These are phyloP conservation scores for Brachypodius melanocephalos DNA, from an alignment of 2,113 vertebrate genomes.

Conservation along the genomic window DNA sequence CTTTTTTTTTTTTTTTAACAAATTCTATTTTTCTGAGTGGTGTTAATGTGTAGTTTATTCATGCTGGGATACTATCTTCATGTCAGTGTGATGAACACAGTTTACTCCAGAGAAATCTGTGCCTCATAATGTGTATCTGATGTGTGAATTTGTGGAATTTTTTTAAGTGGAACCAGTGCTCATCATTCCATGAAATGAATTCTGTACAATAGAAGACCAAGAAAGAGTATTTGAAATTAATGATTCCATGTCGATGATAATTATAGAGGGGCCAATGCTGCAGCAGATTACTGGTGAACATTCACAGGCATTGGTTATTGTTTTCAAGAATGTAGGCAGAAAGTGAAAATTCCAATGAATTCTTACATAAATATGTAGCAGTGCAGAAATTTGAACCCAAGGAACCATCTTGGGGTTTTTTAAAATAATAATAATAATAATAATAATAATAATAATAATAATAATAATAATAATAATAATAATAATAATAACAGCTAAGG, in stretches of 20 bases:
- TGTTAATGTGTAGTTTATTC: slow-evolving; percentile 7
- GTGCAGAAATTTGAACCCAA: not conserved
- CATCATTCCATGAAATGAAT: not conserved
- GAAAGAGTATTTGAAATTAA: not conserved
- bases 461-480: not conserved
- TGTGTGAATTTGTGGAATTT: not conserved
- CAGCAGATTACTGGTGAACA: not conserved
- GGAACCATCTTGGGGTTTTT: not conserved
- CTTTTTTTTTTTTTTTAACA: not conserved
- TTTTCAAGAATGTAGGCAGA: slow-evolving; percentile 15
- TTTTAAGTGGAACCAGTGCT: not conserved
- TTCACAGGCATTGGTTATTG: not conserved
- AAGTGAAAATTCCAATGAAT: not conserved
- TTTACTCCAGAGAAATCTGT: not conserved
- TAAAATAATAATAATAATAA: not conserved
- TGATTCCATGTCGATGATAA: fast-evolving
- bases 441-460: not conserved
- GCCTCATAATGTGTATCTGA: not conserved
- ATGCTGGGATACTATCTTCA: not conserved
- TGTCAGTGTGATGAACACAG: not conserved
- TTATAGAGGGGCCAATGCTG: not conserved
- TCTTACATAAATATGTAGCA: not conserved
- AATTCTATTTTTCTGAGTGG: not conserved
- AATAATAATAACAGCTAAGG: not conserved
- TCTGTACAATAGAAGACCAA: not conserved